A percentile compares a stretch with the other conserved stretches of the same genome.
Conservation (phyloP, 2,888 invertebrate species). For the Automeris io region DNA sequence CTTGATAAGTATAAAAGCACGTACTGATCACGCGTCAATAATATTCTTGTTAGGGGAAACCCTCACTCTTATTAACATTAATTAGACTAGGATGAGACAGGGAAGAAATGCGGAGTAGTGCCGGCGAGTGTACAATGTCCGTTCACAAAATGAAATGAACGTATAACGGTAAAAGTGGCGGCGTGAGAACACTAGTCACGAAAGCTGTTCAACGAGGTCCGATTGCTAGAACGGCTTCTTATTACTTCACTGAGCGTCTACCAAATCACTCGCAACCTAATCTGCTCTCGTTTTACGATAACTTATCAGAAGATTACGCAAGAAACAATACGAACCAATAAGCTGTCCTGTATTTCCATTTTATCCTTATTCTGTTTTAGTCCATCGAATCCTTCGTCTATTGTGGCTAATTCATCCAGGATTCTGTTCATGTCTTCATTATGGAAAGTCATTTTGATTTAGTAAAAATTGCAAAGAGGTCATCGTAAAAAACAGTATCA, state of each 20-base stretch:
- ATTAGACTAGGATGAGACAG: constrained; percentile 42
- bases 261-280: constrained; percentile 35
- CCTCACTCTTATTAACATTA: constrained; percentile 39
- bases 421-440: constrained; percentile 61
- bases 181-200: constrained; percentile 59
- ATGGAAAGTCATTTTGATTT: constrained; percentile 50
- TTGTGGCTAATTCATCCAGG: constrained; percentile 55
- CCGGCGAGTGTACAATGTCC: constrained; percentile 53
- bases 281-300: constrained; percentile 38
- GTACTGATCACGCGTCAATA: constrained; percentile 25
- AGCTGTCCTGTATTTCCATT: constrained; percentile 57
- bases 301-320: constrained; percentile 41
- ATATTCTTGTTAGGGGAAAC: constrained; percentile 38
- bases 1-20: too few relatives aligned
- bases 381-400: constrained; percentile 44
- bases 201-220: constrained; percentile 65
- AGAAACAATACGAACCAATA: constrained; percentile 52
- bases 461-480: constrained; percentile 29
- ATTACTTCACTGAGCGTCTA: constrained; percentile 59
- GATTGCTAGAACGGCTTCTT: constrained; percentile 46
- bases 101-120: constrained; percentile 25
- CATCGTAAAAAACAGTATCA: constrained; percentile 26
- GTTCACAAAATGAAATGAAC: constrained; percentile 67
- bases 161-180: constrained; percentile 73
- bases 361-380: constrained; percentile 39